Base-by-base conservation (phyloP, 2,888 invertebrate species). In the Drosophila buzzatii region DNA sequence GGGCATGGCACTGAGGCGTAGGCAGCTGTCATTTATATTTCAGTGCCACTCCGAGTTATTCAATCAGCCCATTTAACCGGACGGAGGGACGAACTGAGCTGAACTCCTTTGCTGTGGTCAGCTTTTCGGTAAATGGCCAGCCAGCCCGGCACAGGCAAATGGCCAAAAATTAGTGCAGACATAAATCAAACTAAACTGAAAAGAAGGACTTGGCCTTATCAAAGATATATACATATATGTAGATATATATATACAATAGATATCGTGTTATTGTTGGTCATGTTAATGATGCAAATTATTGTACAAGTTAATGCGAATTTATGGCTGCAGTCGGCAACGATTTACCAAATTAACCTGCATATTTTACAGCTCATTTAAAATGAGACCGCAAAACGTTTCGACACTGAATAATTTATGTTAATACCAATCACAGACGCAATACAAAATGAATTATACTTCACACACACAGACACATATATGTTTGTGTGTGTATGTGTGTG, bases 301-400 rank as follows among this genome's bases (percentile, higher is more conserved):
- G 70, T 63, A 68, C 71, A 76, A 72, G 59, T 77, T 88, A 85
- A 85, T 85, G 68, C 81, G 73, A 83, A 85, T 85, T 85, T 85
- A 85, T 85, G 65, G 70, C 69, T 76, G 69, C 70, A 74, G 52
- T 58, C 41, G 59, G 66, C 41, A 52, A 68, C 62, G 60, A 41
- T 69, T 61, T 79, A 66, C 33, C 59, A 81, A 82, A 79, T 82
- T 65, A 81, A 81, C 78, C 70, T 73, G 66, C 76, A 76, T 76
- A 76, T 81, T 83, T 79, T 68, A 70, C 75, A 81, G 73, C 73
- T 75, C 79, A 82, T 82, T 82, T 79, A 59, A 79, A 79, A 61
- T 68, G 64, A 70, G 70, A 59, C 82, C 81, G 68, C 81, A 77
- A 81, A 83, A 69, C 70, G 70, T 70, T 81, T 80, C 81, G 72